Evolutionary conservation across 2,797 vertebrate species (phyloP), one percentile per base, ranked within the genome.

Genomic region (Lates japonicus): DNA sequence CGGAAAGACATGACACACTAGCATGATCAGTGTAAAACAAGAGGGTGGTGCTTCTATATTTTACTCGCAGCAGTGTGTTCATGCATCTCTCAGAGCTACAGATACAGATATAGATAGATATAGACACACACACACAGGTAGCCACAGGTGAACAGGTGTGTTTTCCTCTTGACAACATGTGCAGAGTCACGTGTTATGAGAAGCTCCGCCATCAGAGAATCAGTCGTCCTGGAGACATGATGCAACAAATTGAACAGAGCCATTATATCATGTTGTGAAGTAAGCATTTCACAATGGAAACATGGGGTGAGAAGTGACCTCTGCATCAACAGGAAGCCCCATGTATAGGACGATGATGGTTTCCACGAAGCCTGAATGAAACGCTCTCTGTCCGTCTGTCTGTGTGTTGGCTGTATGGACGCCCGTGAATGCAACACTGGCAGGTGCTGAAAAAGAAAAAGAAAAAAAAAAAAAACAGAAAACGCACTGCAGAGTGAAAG

Each of bases 201-300:
- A 76, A 33, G 51, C 46, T 57, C 9, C 14, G 14, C 49, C 74
- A 66, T 72, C 39, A 58, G 22, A 78, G 72, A 57, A 7, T 6
- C 8, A 7, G 75, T 88, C 2, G 78, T 54, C 85, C 0, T 77
- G 78, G 86, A 80, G 68, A 87, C 65, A 7, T 48, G 78, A 65
- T 69, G 78, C 80, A 78, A 73, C 64, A 33, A 39, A 55, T 22
- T 39, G 35, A 61, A 4, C 1, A 0, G 12, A 65, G 54, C 35
- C 14, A 9, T 83, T 19, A 74, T 58, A 46, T 81, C 75, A 67
- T 67, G 67, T 22, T 57, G 67, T 63, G 67, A 68, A 46, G 79
- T 17, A n/a, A 65, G 55, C 2, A 4, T 81, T 72, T 68, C 41
- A 75, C 79, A 79, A 79, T 57, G 39, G 57, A 72, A 81, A 70